Conservation (phyloP, 2,113 vertebrate species). For the Fulmarus glacialis region DNA sequence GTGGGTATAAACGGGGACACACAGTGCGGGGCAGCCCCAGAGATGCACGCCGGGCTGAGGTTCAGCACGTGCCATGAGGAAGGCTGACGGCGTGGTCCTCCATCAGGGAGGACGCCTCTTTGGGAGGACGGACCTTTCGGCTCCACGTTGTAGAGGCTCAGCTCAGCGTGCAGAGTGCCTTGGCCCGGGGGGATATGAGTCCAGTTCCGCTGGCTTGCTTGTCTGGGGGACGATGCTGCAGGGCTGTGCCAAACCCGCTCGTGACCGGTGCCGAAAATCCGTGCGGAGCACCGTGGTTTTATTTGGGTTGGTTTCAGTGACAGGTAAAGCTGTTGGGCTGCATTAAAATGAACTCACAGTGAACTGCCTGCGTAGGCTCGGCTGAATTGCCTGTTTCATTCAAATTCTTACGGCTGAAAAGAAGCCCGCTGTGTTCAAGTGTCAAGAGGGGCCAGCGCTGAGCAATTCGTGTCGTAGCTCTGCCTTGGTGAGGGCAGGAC, state of each 20-base stretch:
- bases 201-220: accelerated
- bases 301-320: neutral
- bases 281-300: neutral
- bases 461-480: neutral
- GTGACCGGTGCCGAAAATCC: neutral
- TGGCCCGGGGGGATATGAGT: accelerated
- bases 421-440: neutral
- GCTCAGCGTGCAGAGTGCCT: neutral
- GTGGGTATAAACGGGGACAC: neutral
- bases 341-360: conserved; percentile 30
- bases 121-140: neutral
- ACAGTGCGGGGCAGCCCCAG: neutral
- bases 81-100: accelerated
- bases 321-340: conserved; percentile 40
- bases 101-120: neutral
- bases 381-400: conserved; percentile 61
- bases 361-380: conserved; percentile 37
- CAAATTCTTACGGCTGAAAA: conserved; percentile 48
- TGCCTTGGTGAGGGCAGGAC: neutral
- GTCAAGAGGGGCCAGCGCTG: neutral
- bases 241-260: neutral
- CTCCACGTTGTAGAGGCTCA: neutral
- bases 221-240: accelerated
- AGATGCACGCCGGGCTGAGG: accelerated
- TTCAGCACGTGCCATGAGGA: neutral